These are phyloP conservation scores for Camptogramma bilineatum DNA, from an alignment of 2,888 invertebrate species.

Conservation along the genomic window DNA sequence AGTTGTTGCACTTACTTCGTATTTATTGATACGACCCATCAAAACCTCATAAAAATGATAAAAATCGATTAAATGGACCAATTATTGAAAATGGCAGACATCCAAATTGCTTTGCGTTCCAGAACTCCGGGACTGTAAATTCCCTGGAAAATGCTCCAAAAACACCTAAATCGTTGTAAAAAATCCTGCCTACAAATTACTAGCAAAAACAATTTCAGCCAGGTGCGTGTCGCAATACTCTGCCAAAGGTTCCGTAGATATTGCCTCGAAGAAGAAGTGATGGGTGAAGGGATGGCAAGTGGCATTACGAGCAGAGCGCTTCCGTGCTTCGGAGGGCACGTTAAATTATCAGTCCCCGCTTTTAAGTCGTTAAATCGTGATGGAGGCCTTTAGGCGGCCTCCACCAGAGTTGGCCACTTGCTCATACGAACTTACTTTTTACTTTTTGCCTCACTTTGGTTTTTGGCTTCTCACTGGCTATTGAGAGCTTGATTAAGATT, in stretches of 20 bases:
- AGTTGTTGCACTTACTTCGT: not conserved
- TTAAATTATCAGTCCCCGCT: too few relatives aligned
- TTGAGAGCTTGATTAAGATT: too few relatives aligned
- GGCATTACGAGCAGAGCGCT: too few relatives aligned
- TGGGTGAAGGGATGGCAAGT: too few relatives aligned
- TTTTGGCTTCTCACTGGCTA: too few relatives aligned
- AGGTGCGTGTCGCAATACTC: not conserved
- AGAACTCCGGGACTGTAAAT: not conserved
- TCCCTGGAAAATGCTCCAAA: slow-evolving; percentile 2
- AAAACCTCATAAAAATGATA: not conserved
- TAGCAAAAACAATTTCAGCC: slow-evolving; percentile 3
- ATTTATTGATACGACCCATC: not conserved
- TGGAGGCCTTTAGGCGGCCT: too few relatives aligned
- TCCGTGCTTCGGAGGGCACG: too few relatives aligned
- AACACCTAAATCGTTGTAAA: slow-evolving; percentile 4
- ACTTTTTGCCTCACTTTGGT: too few relatives aligned
- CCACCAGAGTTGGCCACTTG: too few relatives aligned
- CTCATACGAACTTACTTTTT: too few relatives aligned
- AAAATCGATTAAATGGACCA: slow-evolving; percentile 2
- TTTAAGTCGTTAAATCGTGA: too few relatives aligned
- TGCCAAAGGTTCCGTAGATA: not conserved
- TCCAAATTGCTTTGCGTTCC: slow-evolving; percentile 5
- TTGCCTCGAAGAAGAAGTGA: too few relatives aligned
- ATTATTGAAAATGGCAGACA: slow-evolving; percentile 6
- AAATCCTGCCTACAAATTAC: slow-evolving; percentile 8